Percentiles rank a stretch among this genome's conserved stretches.
phyloP scores from a whole-genome alignment of 1,140 invertebrate species.

The Leucophenga varia region DNA sequence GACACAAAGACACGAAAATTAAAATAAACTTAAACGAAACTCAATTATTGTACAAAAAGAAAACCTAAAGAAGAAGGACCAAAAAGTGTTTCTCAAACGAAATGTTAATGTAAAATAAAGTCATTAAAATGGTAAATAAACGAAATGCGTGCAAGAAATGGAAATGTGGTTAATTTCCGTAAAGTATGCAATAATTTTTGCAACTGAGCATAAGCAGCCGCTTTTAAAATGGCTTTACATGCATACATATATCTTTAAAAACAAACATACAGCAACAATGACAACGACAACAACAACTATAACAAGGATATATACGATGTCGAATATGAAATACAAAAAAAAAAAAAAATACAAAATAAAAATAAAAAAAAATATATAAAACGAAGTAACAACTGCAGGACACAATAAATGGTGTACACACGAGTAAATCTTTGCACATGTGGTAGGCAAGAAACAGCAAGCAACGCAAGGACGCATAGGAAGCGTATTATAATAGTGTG shows the following conservation, averaged over 20 bases:
- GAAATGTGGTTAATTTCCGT: conserved; percentile 55
- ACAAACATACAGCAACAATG: conserved; percentile 16
- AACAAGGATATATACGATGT: too few species aligned
- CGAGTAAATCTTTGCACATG: too few species aligned
- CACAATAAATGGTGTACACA: too few species aligned
- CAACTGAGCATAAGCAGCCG: conserved; percentile 37
- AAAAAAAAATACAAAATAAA: too few species aligned
- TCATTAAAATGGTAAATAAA: conserved; percentile 48
- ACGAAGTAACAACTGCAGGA: too few species aligned
- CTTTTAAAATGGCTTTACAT: conserved; percentile 4
- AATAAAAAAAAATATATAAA: too few species aligned
- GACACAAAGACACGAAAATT: conserved; percentile 46
- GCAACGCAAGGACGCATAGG: too few species aligned
- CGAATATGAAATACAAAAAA: too few species aligned
- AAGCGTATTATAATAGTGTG: too few species aligned
- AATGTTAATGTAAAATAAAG: conserved; percentile 31
- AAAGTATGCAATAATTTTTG: conserved; percentile 55
- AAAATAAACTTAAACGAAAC: conserved; percentile 2
- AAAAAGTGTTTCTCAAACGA: too few species aligned
- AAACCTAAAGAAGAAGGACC: neutral
- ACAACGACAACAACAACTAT: too few species aligned
- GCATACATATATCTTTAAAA: conserved; percentile 9
- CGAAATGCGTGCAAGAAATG: conserved; percentile 46
- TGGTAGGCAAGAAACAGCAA: too few species aligned
- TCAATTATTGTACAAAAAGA: neutral